Evolutionary conservation across 2,113 vertebrate genomes (phyloP).

Genomic region (Cyanoramphus novaezelandiae): DNA sequence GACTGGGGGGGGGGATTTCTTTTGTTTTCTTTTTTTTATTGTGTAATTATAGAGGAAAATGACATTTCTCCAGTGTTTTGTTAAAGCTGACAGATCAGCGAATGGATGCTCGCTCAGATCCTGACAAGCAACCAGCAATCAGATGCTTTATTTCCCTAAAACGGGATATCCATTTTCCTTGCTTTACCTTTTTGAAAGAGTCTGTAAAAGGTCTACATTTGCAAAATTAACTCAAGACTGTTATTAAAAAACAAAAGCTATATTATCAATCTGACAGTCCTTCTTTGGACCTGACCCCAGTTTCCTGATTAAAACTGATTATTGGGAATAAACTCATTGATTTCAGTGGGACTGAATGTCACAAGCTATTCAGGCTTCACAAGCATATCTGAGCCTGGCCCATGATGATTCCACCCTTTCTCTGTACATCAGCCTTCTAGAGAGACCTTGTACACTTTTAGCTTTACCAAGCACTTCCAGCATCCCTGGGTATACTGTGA

Average conservation of each 20-base stretch:
- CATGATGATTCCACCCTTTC: neutral
- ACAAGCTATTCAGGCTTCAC: neutral
- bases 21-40: fast-evolving
- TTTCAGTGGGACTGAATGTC: neutral
- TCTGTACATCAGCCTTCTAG: neutral
- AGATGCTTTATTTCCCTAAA: neutral
- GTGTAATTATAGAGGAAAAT: neutral
- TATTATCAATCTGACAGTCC: neutral
- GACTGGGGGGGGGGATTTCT: neutral
- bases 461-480: neutral
- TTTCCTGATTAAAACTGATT: neutral
- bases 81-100: neutral
- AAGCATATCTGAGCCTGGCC: neutral
- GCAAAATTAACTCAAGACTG: neutral
- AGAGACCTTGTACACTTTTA: neutral
- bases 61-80: neutral
- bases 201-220: neutral
- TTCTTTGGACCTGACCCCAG: neutral
- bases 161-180: neutral
- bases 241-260: neutral
- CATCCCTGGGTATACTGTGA: neutral
- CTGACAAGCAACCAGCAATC: neutral
- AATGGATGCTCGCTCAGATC: neutral
- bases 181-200: neutral
- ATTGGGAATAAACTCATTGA: neutral